Base-by-base conservation (phyloP, 2,888 invertebrate genomes). In the Orchesellides sinensis region DNA sequence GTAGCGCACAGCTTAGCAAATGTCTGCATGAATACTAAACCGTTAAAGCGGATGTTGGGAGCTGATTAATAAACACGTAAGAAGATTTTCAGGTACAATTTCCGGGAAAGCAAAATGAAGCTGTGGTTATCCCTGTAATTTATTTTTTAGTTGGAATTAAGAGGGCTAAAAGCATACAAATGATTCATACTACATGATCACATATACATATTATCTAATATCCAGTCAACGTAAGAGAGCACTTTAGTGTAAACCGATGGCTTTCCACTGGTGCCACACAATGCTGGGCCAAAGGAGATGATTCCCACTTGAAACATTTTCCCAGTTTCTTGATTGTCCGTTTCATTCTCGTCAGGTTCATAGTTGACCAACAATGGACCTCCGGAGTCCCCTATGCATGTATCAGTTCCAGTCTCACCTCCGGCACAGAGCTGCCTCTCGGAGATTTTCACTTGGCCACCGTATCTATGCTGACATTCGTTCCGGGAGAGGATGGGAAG, bases 151-250 rank as follows among this genome's bases (percentile, higher is more conserved):
- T 14, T 35, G 40, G 12, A 35, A 12, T 35, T n/a, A 12, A 35
- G 40, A 35, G 40, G 8, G 12, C 8, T 14, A 35, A 12, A 12
- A 35, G 40, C 8, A 35, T 14, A 10, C 8, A 35, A 12, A 35
- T 35, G 6, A 35, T 10, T n/a, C n/a, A n/a, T n/a, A n/a, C n/a
- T n/a, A n/a, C n/a, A n/a, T n/a, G 6, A 29, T 65, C 29, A 87
- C 23, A 84, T 74, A 40, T 75, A 70, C 69, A 88, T 85, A 63
- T 84, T 87, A 45, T 88, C 85, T n/a, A 88, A 49, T 40, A 85
- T 84, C 84, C 85, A 84, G 17, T 80, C 75, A 25, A 85, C 21
- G 32, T 74, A 83, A 0, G 74, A 61, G 12, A 77, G 10, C 1
- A 85, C 45, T 32, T 70, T 74, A 2, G 85, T 85, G 47, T 83